phyloP scores from a whole-genome alignment of 2,797 vertebrate species.

The Betta splendens region DNA sequence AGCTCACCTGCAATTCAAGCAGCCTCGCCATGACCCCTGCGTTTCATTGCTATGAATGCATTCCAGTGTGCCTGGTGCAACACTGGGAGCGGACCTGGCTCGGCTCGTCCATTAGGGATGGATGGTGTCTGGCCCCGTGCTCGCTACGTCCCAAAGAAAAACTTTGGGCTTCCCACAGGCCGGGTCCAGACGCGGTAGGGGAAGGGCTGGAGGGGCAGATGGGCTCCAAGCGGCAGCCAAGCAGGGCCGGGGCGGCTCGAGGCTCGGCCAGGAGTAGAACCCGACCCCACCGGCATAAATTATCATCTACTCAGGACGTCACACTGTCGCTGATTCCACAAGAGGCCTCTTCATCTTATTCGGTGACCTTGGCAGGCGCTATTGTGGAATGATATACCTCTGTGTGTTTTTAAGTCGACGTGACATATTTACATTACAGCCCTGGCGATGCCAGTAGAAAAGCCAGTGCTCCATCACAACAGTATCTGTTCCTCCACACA shows the following conservation, averaged over 20 bases:
- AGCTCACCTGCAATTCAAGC: constrained; percentile 56
- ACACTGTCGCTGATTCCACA: constrained; percentile 51
- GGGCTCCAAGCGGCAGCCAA: constrained; percentile 48
- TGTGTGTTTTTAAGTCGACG: constrained; percentile 59
- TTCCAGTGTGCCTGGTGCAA: constrained; percentile 42
- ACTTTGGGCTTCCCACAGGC: constrained; percentile 62
- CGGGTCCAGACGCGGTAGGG: constrained; percentile 58
- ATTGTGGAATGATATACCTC: constrained; percentile 46
- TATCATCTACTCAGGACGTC: constrained; percentile 62
- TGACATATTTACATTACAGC: constrained; percentile 50
- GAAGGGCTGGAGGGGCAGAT: constrained; percentile 57
- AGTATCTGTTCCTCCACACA: constrained; percentile 57
- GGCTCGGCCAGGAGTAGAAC: constrained; percentile 39
- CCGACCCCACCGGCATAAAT: constrained; percentile 53
- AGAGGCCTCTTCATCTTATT: constrained; percentile 61
- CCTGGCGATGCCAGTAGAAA: constrained; percentile 45
- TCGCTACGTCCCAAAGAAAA: constrained; percentile 46
- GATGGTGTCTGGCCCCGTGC: constrained; percentile 63
- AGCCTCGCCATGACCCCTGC: constrained; percentile 53
- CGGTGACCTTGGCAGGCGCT: constrained; percentile 44
- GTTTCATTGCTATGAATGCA: constrained; percentile 56
- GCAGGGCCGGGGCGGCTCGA: constrained; percentile 44
- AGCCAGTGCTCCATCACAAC: constrained; percentile 53
- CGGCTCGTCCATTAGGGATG: constrained; percentile 62
- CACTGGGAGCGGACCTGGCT: constrained; percentile 50